Evolutionary conservation across 2,113 vertebrate genomes (phyloP).

Genomic region (Stegastes partitus): DNA sequence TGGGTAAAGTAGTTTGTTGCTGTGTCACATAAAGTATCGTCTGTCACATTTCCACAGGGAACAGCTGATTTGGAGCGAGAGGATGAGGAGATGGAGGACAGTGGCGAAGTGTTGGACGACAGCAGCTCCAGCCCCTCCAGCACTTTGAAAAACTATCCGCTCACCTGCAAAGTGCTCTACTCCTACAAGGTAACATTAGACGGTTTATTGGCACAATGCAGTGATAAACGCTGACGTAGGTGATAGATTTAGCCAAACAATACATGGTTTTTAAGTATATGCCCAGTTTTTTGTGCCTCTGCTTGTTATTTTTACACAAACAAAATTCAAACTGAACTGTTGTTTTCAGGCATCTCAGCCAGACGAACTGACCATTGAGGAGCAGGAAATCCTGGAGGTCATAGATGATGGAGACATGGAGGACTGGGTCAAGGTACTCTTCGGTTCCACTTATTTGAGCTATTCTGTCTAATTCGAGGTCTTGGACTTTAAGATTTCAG

Average conservation of each 20-base stretch:
- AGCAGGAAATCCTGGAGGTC: constrained; percentile 96
- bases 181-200: constrained; percentile 92
- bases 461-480: too few species aligned
- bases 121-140: constrained; percentile 98
- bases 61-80: constrained; percentile 91
- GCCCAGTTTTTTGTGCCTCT: too few species aligned
- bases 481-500: too few species aligned
- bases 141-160: constrained; percentile 95
- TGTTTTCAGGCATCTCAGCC: constrained; percentile 92
- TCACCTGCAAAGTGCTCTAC: constrained; percentile 99
- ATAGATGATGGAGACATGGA: constrained; percentile 99
- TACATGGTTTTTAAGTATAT: too few species aligned
- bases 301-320: neutral
- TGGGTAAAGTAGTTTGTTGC: too few species aligned
- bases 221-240: too few species aligned
- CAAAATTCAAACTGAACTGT: neutral
- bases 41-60: constrained; percentile 77
- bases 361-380: constrained; percentile 97
- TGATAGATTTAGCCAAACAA: too few species aligned
- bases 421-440: constrained; percentile 97
- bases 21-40: too few species aligned
- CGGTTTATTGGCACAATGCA: neutral
- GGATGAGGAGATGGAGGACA: constrained; percentile 95
- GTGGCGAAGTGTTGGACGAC: constrained; percentile 95
- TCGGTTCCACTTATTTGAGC: neutral